phyloP scores from a whole-genome alignment of 2,113 vertebrate species.

The Channa maculata region DNA sequence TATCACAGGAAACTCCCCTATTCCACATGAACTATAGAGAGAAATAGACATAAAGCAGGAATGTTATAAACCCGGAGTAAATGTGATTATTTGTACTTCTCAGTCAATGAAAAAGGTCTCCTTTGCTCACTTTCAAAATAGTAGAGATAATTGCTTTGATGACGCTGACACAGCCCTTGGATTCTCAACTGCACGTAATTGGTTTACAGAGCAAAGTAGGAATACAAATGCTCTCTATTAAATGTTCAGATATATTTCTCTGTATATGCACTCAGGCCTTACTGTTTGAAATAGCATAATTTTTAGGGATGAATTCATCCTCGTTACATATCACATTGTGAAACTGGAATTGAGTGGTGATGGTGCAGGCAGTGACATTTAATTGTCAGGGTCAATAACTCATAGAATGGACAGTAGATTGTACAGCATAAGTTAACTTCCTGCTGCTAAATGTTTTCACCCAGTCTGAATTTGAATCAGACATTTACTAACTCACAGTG shows the following conservation, averaged over 20 bases:
- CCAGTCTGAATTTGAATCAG: neutral
- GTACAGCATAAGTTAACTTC: neutral
- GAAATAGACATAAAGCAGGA: neutral
- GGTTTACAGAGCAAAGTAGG: slow-evolving; percentile 13
- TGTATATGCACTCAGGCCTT: slow-evolving; percentile 15
- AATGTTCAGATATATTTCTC: neutral
- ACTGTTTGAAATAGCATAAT: slow-evolving; percentile 32
- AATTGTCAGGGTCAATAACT: slow-evolving; percentile 36
- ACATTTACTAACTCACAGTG: neutral
- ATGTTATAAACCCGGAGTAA: neutral
- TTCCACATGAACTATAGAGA: neutral
- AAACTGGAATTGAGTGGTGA: slow-evolving; percentile 43
- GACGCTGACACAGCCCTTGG: slow-evolving; percentile 12
- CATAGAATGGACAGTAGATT: neutral
- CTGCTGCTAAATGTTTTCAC: slow-evolving; percentile 6
- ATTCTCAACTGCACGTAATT: slow-evolving; percentile 19
- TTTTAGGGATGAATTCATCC: slow-evolving; percentile 18
- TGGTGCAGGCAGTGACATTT: slow-evolving; percentile 27
- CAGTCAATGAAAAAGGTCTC: neutral
- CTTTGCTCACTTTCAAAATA: neutral
- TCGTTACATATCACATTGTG: slow-evolving; percentile 11
- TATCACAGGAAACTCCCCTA: neutral
- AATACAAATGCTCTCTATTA: slow-evolving; percentile 11
- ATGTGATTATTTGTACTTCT: neutral
- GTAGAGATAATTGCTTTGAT: slow-evolving; percentile 8